Evolutionary conservation across 2,113 vertebrate species (phyloP).

Genomic region (Polypterus bichir): DNA sequence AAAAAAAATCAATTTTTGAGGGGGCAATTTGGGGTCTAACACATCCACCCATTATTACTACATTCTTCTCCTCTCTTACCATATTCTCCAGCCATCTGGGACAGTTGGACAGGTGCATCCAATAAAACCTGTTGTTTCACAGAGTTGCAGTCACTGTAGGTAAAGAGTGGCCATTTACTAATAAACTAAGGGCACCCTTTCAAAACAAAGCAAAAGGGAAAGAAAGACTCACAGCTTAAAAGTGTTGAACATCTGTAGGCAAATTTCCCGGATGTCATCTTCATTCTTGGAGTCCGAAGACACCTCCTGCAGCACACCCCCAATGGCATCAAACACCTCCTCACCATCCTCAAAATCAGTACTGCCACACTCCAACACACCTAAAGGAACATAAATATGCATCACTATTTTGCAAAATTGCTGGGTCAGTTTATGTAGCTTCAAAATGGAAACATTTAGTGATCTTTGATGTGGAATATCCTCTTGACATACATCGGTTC

Average conservation of each 20-base stretch:
- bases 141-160: slow-evolving; percentile 36
- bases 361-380: slow-evolving; percentile 68
- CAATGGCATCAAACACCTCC: slow-evolving; percentile 83
- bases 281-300: slow-evolving; percentile 79
- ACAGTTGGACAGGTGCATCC: slow-evolving; percentile 85
- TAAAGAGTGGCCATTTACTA: not conserved
- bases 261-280: slow-evolving; percentile 74
- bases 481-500: not conserved
- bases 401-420: not conserved
- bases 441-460: not conserved
- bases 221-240: slow-evolving; percentile 65
- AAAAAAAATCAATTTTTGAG: not conserved
- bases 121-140: slow-evolving; percentile 61
- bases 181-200: not conserved
- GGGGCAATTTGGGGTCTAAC: no score
- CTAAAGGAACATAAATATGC: slow-evolving; percentile 37
- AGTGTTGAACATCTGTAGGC: slow-evolving; percentile 86
- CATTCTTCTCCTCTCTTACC: slow-evolving; percentile 43
- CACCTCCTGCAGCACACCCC: slow-evolving; percentile 78
- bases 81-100: slow-evolving; percentile 68
- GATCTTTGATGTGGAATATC: not conserved
- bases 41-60: no score
- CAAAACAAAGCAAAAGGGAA: not conserved
- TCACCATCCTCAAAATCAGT: slow-evolving; percentile 85
- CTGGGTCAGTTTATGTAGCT: not conserved